Evolutionary conservation across 1,140 invertebrate species (phyloP), one percentile per base, ranked within the genome.

Genomic region (Aleiodes sp.): DNA sequence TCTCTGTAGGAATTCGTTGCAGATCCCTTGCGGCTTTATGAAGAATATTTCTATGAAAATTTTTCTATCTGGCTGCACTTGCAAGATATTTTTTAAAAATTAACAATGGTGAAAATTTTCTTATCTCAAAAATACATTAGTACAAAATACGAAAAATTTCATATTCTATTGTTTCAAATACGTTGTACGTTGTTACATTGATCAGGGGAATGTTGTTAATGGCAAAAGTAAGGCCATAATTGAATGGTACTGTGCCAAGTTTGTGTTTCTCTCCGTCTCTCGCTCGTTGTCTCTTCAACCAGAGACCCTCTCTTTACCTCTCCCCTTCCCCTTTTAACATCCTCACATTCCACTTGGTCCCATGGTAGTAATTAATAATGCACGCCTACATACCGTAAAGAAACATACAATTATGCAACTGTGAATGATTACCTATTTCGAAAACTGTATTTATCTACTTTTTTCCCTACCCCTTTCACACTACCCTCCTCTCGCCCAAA

Each of bases 301-400:
- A 9, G 16, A 16, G 12, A 6, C 4, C 6, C 19, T 6, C 19
- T 57, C 26, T 57, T 28, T 39, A 6, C 19, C 31, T 39, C 12
- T 33, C 31, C 60, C 21, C 19, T 26, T 64, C 33, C 10, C 33
- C 60, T 37, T 19, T 37, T 62, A 9, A 10, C 33, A 14, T 12
- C 31, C 21, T 62, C 19, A 21, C 24, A 37, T 12, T 39, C 14
- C 28, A 60, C 29, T 31, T 60, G 10, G 16, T 60, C 33, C 21
- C n/a, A 26, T 10, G 33, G 28, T 33, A 39, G 26, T 68, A 59
- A 68, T 60, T 68, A 69, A 63, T 69, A 52, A 61, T 63, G 56
- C 59, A 56, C 59, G 39, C 59, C 57, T 52, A 63, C 59, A n/a
- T 69, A 33, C 29, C 4, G 4, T 39, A 29, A 62, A 46, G 10